Evolutionary conservation across 2,888 invertebrate species (phyloP).

Genomic region (Drosophila neotestacea): DNA sequence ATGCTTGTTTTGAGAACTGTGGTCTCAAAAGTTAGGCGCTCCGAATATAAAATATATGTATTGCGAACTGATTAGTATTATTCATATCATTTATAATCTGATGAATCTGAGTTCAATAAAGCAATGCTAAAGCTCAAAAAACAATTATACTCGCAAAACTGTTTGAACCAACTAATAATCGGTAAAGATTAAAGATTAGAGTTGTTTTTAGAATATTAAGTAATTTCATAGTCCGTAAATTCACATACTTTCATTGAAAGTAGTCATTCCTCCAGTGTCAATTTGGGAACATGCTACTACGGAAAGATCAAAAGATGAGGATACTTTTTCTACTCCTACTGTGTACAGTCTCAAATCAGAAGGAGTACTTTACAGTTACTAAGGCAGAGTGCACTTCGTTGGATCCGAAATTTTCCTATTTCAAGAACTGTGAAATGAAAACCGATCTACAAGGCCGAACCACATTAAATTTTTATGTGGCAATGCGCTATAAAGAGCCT

Average conservation of each 20-base stretch:
- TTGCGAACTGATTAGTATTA: conserved; percentile 23
- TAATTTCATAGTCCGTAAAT: not conserved
- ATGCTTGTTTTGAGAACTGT: conserved; percentile 26
- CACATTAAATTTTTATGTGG: conserved; percentile 26
- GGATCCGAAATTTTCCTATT: conserved; percentile 23
- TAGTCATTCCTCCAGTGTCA: not conserved
- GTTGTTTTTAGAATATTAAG: too few relatives aligned
- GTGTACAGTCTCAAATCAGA: not conserved
- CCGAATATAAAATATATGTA: conserved; percentile 25
- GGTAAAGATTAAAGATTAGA: not conserved
- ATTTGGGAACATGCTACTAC: not conserved
- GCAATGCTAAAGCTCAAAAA: not conserved
- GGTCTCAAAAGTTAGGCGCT: conserved; percentile 19
- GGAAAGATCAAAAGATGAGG: not conserved
- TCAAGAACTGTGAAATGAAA: conserved; percentile 43
- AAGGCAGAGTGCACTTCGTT: conserved; percentile 40
- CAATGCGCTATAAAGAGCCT: conserved; percentile 28
- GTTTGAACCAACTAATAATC: not conserved
- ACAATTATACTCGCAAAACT: not conserved
- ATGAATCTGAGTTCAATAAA: not conserved
- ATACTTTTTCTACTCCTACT: not conserved
- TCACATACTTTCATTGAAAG: not conserved
- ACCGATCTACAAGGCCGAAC: conserved; percentile 10
- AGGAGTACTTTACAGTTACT: not conserved
- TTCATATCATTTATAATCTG: not conserved